Conservation (phyloP, 2,888 invertebrate species). For the Cephalotes varians region DNA sequence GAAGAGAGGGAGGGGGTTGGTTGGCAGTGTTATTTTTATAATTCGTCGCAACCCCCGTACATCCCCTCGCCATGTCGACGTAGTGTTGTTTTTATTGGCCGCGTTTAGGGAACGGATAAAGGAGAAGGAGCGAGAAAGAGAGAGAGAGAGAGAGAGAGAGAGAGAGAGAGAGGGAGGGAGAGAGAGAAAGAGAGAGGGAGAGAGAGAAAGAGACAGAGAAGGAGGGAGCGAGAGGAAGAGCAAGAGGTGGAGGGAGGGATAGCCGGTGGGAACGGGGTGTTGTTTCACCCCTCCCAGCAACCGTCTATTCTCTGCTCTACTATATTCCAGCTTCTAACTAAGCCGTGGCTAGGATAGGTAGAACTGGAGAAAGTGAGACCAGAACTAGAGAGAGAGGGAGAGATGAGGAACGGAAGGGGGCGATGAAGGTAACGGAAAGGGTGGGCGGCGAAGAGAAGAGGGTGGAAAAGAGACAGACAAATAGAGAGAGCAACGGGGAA, state of each 20-base stretch:
- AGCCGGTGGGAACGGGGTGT: constrained; percentile 82
- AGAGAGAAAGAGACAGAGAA: constrained; percentile 9
- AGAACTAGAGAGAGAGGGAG: constrained; percentile 20
- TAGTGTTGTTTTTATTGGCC: constrained; percentile 84
- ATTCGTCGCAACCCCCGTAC: constrained; percentile 78
- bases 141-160: constrained; percentile 40
- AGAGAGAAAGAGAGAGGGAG: no score
- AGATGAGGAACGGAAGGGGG: constrained; percentile 3
- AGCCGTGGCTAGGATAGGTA: constrained; percentile 77
- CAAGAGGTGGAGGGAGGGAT: constrained; percentile 49
- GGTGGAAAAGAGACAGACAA: constrained; percentile 59
- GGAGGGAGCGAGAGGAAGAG: constrained; percentile 43
- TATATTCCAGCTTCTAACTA: constrained; percentile 71
- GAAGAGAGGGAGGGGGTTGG: constrained; percentile 42
- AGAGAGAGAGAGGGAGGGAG: constrained; percentile 17
- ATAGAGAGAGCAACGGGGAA: constrained; percentile 42
- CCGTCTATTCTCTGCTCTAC: constrained; percentile 72
- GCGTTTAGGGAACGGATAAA: constrained; percentile 77
- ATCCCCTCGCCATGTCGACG: constrained; percentile 64
- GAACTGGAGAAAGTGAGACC: constrained; percentile 63
- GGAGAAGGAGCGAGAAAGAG: constrained; percentile 53
- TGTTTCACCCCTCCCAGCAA: constrained; percentile 82
- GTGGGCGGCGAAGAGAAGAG: constrained; percentile 74
- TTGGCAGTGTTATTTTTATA: constrained; percentile 84
- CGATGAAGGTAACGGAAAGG: constrained; percentile 15